Conservation (phyloP, 2,888 invertebrate genomes). For the Anaspis maculata region DNA sequence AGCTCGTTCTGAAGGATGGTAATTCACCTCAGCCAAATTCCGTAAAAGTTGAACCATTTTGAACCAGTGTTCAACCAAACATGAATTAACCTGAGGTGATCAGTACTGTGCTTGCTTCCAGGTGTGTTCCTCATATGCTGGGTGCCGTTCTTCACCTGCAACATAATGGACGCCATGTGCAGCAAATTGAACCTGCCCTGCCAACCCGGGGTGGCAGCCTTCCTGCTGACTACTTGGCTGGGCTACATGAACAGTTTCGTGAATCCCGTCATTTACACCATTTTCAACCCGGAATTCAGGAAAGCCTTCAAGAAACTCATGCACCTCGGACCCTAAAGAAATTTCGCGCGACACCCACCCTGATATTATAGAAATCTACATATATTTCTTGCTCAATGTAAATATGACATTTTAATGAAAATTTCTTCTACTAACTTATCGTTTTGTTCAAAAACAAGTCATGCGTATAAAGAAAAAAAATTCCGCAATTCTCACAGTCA, state of each 20-base stretch:
- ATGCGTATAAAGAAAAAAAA: too few species aligned
- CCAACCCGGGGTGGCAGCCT: constrained; percentile 79
- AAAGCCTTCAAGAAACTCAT: constrained; percentile 96
- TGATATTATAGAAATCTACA: too few species aligned
- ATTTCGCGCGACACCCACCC: too few species aligned
- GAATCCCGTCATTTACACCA: constrained; percentile 90
- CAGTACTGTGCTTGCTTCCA: too few species aligned
- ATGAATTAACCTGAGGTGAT: too few species aligned
- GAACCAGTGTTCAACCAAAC: too few species aligned
- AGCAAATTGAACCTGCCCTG: constrained; percentile 72
- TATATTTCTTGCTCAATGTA: constrained; percentile 28
- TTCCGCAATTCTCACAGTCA: too few species aligned
- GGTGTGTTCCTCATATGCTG: constrained; percentile 97
- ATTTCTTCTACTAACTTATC: too few species aligned
- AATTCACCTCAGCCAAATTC: too few species aligned
- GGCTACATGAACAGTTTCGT: constrained; percentile 96
- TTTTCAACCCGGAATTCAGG: constrained; percentile 95
- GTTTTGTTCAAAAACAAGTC: too few species aligned
- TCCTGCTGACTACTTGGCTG: constrained; percentile 94
- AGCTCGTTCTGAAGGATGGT: too few species aligned
- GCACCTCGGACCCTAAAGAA: constrained; percentile 51
- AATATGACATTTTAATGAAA: constrained; percentile 12
- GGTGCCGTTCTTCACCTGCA: constrained; percentile 98
- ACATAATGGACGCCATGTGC: constrained; percentile 94
- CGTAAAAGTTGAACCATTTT: too few species aligned